phyloP scores from a whole-genome alignment of 2,113 vertebrate species.

The Cinclus cinclus region DNA sequence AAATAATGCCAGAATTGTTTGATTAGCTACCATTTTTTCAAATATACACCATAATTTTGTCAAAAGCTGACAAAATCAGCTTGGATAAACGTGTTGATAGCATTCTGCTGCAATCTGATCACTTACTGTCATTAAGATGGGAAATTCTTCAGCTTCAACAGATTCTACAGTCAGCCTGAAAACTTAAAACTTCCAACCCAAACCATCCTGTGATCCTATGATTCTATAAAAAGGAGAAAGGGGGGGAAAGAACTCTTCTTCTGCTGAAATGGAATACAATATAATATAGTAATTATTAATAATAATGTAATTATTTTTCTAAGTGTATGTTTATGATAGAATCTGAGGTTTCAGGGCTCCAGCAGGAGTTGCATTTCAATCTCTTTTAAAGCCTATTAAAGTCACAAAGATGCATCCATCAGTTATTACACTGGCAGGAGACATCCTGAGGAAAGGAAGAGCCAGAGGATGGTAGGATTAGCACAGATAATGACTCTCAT shows the following conservation, averaged over 20 bases:
- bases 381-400: not conserved
- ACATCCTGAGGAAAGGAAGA: not conserved
- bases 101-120: not conserved
- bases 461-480: not conserved
- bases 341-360: not conserved
- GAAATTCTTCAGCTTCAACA: not conserved
- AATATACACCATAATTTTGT: not conserved
- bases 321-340: not conserved
- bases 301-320: not conserved
- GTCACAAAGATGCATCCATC: not conserved
- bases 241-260: not conserved
- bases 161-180: not conserved
- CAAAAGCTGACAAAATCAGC: not conserved
- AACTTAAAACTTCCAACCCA: not conserved
- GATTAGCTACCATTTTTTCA: not conserved
- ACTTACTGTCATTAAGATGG: not conserved
- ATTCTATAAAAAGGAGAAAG: not conserved
- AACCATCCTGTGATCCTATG: not conserved
- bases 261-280: not conserved
- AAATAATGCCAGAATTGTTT: not conserved
- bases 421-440: not conserved
- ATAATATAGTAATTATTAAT: not conserved
- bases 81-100: not conserved
- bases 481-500: not conserved
- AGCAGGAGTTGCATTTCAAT: not conserved